Evolutionary conservation across 37 sponge, comb jelly and placozoan species (phyloP), one percentile per base, ranked within the genome.

Genomic region (Tethya wilhelma): DNA sequence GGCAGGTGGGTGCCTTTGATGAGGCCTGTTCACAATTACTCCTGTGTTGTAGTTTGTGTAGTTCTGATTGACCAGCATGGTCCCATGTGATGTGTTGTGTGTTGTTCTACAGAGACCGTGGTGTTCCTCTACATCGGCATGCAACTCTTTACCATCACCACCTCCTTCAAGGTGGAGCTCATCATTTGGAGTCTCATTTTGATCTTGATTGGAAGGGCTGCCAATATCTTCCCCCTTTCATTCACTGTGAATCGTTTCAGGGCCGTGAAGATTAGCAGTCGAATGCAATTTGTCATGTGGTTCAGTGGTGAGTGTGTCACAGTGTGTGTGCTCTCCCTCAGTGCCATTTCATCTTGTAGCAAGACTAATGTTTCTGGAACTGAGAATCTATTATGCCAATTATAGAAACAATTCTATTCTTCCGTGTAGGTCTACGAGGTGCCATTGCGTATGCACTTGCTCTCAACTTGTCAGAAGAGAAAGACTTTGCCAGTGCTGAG

Each of bases 71-170:
- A 49, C 55, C 55, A 49, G 9, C 9, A 49, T 49, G 55, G 14
- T 9, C 55, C 9, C 17, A 17, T 49, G 17, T 49, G 55, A 9
- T 49, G 9, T 49, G n/a, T n/a, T n/a, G n/a, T n/a, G n/a, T n/a
- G n/a, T 67, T 33, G 56, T 29, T 38, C 55, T 45, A 44, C 90
- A 88, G 97, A 97, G 73, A 91, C 95, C 32, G 94, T 92, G 58
- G 97, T 97, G 63, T 97, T 97, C 62, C 91, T 91, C 28, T 97
- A 97, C 69, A 90, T 97, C 4, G 97, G 97, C 0, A 72, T 97
- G 81, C 92, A 94, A 6, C 71, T 97, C 14, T 97, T 97, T 77
- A 84, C 95, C 57, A 87, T 90, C 59, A 66, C 81, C 20, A 93
- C 94, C 5, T 83, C 75, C 45, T 94, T 97, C 81, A 71, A 77